Evolutionary conservation across 2,113 vertebrate species (phyloP).

Genomic region (human (Homo sapiens)): GRCh38 chr9:123716001-123716500

Average conservation of each 20-base stretch:
- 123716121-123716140: background rate
- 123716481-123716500: conserved; percentile 78
- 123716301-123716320: conserved; percentile 77
- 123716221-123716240: conserved; percentile 69
- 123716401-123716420: conserved; percentile 56
- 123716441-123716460: conserved; percentile 68
- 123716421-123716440: background rate
- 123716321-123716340: conserved; percentile 74
- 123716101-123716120: conserved; percentile 16
- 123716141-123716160: background rate
- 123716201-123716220: conserved; percentile 64
- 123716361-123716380: conserved; percentile 78
- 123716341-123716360: conserved; percentile 71
- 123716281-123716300: conserved; percentile 68
- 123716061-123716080: conserved; percentile 9
- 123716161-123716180: conserved; percentile 16
- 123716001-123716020: background rate
- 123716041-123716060: background rate
- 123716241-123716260: conserved; percentile 78
- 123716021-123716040: background rate
- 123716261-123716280: conserved; percentile 72
- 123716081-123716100: background rate
- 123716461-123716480: conserved; percentile 74
- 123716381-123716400: conserved; percentile 75
- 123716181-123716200: conserved; percentile 51